phyloP scores from a whole-genome alignment of 2,797 vertebrate species.

The Percopsis omiscomaycus region DNA sequence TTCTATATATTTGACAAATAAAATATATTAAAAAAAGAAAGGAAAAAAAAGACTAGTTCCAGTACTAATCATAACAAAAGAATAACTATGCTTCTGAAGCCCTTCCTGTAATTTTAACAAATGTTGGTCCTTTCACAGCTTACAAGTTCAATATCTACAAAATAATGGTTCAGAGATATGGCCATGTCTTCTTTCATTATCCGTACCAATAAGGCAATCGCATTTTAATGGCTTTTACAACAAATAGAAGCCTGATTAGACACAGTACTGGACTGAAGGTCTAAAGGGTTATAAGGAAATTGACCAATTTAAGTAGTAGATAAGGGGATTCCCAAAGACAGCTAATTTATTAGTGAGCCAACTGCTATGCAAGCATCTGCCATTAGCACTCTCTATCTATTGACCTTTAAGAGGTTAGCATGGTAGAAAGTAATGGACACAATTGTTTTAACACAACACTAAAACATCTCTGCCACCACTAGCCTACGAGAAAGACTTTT shows the following conservation, averaged over 20 bases:
- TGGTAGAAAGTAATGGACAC: neutral
- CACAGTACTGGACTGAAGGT: slow-evolving; percentile 1
- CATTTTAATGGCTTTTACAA: neutral
- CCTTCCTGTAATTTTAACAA: slow-evolving; percentile 9
- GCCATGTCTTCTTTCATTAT: neutral
- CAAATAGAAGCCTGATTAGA: neutral
- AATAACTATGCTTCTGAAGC: slow-evolving; percentile 1
- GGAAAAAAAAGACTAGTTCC: slow-evolving; percentile 6
- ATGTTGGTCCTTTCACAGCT: neutral
- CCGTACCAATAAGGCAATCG: neutral
- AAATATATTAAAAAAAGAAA: neutral
- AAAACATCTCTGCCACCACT: neutral
- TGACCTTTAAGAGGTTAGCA: slow-evolving; percentile 16
- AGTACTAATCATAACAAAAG: slow-evolving; percentile 3
- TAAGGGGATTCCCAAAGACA: slow-evolving; percentile 2
- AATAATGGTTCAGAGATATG: neutral
- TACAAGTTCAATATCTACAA: neutral
- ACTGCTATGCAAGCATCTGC: neutral
- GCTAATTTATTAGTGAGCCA: slow-evolving; percentile 14
- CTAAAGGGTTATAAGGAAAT: slow-evolving; percentile 10
- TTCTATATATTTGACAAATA: neutral
- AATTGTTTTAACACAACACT: neutral
- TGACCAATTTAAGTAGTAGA: slow-evolving; percentile 6
- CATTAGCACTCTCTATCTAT: slow-evolving; percentile 7
- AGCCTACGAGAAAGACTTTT: neutral